Evolutionary conservation across 2,797 vertebrate species (phyloP).

Genomic region (Delichon dasypus): DNA sequence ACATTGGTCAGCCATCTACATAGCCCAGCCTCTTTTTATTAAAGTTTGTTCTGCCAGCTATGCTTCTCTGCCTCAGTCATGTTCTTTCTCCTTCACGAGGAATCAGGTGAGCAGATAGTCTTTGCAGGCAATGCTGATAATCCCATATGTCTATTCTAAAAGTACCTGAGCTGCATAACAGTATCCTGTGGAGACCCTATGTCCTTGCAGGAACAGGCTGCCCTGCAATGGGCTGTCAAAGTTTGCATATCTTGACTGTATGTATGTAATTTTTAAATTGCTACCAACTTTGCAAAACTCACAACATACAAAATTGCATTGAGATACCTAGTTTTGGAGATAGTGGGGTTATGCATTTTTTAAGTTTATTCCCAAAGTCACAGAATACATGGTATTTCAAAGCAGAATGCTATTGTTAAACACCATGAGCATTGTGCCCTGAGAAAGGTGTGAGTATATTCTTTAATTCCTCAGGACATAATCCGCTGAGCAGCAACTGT

Average conservation of each 20-base stretch:
- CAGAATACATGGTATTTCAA: neutral
- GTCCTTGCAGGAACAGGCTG: neutral
- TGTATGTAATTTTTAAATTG: neutral
- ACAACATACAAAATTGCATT: neutral
- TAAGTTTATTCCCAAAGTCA: neutral
- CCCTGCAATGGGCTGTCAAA: neutral
- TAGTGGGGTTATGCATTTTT: neutral
- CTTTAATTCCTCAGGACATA: neutral
- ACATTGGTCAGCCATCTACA: neutral
- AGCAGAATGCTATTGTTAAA: neutral
- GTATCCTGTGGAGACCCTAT: accelerated
- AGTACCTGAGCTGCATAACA: neutral
- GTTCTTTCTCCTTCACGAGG: neutral
- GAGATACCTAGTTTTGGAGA: neutral
- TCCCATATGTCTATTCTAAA: neutral
- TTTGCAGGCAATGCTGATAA: neutral
- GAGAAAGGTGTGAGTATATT: neutral
- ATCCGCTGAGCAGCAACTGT: neutral
- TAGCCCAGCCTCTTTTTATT: neutral
- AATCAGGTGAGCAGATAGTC: neutral
- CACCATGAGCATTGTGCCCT: neutral
- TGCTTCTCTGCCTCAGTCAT: neutral
- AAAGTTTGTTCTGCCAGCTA: neutral
- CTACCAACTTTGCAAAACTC: neutral
- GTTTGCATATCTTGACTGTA: neutral